A percentile compares a stretch with the other conserved stretches of the same genome.
Evolutionary conservation across 2,888 invertebrate species (phyloP).

Genomic region (Scelioninae gen. 1): DNA sequence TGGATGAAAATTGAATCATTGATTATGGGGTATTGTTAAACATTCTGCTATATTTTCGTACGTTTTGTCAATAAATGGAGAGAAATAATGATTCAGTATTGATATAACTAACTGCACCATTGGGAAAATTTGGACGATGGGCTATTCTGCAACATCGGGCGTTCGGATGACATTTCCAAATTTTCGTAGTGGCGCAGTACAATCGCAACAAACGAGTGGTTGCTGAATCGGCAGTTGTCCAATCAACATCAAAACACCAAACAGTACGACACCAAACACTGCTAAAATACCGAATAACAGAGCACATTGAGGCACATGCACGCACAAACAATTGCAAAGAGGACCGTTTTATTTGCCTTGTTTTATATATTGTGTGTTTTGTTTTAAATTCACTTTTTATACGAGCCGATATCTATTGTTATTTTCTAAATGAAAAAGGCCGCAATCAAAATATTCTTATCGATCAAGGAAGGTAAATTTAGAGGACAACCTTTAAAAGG

Average conservation of each 20-base stretch:
- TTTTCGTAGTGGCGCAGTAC: conserved; percentile 72
- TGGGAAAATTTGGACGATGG: conserved; percentile 50
- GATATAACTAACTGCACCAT: conserved; percentile 66
- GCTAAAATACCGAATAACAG: conserved; percentile 76
- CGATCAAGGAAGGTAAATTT: conserved; percentile 50
- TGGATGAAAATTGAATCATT: conserved; percentile 27
- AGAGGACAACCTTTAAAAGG: conserved; percentile 26
- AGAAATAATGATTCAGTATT: conserved; percentile 56
- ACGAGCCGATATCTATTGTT: conserved; percentile 42
- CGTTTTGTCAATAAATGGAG: conserved; percentile 46
- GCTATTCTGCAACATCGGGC: conserved; percentile 69
- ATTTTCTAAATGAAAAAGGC: conserved; percentile 57
- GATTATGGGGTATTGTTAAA: conserved; percentile 40
- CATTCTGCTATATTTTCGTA: conserved; percentile 37
- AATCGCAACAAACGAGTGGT: conserved; percentile 81
- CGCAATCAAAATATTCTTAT: conserved; percentile 53
- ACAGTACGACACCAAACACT: conserved; percentile 78
- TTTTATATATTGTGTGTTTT: conserved; percentile 63
- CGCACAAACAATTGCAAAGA: conserved; percentile 63
- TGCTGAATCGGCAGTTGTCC: conserved; percentile 83
- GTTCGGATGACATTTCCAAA: conserved; percentile 69
- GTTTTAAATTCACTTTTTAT: conserved; percentile 66
- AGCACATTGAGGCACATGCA: conserved; percentile 63
- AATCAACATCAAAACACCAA: conserved; percentile 83
- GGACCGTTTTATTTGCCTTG: conserved; percentile 59